Evolutionary conservation across 2,113 vertebrate genomes (phyloP).

Genomic region (Gorilla gorilla): DNA sequence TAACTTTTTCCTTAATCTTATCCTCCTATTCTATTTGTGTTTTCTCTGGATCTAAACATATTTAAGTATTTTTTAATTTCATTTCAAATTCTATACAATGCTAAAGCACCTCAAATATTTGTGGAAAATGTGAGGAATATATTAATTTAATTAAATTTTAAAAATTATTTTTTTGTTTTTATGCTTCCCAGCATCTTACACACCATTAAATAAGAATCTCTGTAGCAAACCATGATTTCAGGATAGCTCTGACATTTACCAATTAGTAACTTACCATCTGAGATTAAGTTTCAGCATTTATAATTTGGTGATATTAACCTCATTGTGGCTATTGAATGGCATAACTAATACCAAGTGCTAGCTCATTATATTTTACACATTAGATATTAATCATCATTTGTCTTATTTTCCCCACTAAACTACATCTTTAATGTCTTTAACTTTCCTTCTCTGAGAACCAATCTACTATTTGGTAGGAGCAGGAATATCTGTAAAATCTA

Average conservation of each 20-base stretch:
- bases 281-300: not conserved
- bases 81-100: not conserved
- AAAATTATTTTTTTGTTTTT: not conserved
- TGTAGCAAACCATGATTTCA: not conserved
- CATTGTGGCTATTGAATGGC: not conserved
- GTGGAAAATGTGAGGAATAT: not conserved
- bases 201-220: not conserved
- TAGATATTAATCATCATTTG: not conserved
- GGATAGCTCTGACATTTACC: not conserved
- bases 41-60: not conserved
- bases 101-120: not conserved
- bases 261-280: not conserved
- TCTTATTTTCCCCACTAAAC: not conserved
- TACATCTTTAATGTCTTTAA: not conserved
- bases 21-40: not conserved
- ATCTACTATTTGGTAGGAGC: not conserved
- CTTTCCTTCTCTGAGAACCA: not conserved
- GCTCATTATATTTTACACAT: not conserved
- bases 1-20: not conserved
- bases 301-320: slow-evolving; percentile 3
- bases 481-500: not conserved
- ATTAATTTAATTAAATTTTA: not conserved
- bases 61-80: not conserved
- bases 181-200: not conserved
- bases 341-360: not conserved